Base-by-base conservation (phyloP, 2,888 invertebrate species). In the Apeira syringaria region DNA sequence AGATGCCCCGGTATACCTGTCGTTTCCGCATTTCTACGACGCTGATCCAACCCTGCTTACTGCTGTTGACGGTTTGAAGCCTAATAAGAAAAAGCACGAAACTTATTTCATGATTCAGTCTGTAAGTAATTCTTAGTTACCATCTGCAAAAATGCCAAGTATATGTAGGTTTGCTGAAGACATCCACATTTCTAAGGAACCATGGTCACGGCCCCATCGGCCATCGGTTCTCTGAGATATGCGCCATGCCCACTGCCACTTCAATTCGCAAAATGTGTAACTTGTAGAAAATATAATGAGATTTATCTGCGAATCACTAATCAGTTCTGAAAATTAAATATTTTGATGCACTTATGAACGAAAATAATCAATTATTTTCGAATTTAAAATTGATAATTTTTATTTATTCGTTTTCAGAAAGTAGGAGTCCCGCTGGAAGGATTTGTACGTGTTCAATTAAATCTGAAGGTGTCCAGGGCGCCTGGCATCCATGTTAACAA, bases 21-120 rank as follows among this genome's bases (percentile, higher is more conserved):
- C 97, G 0, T 96, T 94, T 74, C 97, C 97, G 0, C 98, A 98
- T 72, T 98, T 97, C 81, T 95, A 94, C 74, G 94, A 96, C 51
- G 94, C 96, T 0, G 95, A 96, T 67, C 93, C 93, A 0, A 84
- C 81, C 7, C 87, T 96, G 0, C 69, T 94, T 8, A 81, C 92
- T 0, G 91, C 92, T 0, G 93, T 96, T 7, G 93, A 94, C 34
- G 97, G 97, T 1, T 82, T 97, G 5, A 87, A 90, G 1, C 96
- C 97, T 0, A 81, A 91, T 5, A 85, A 91, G 58, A 90, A 93
- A 35, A 90, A 92, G 40, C 97, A 97, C 64, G 92, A 92, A 63
- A 94, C 95, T 0, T 96, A 93, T 72, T 94, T 97, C 66, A 94
- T 95, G 91, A 95, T 97, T 67, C 96, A 97, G 79, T 95, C 96